Conservation (phyloP, 2,888 invertebrate species). For the Psylliodes chrysocephalus region DNA sequence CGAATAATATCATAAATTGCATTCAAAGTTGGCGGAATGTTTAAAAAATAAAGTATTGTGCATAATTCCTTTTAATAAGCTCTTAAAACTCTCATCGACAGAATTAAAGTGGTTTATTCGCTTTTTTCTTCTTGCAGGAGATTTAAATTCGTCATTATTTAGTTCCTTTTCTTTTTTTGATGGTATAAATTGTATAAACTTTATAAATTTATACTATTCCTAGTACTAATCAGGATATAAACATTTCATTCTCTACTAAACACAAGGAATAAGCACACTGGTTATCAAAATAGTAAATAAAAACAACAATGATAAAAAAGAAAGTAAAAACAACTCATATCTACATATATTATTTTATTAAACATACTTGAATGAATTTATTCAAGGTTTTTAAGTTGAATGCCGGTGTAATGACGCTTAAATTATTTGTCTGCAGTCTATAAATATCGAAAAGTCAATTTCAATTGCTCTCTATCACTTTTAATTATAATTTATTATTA, state of each 20-base stretch:
- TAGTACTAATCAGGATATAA: neutral
- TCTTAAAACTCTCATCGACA: no score
- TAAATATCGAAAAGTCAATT: slow-evolving; percentile 21
- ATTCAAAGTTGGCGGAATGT: no score
- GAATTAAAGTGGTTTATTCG: no score
- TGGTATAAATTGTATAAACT: slow-evolving; percentile 18
- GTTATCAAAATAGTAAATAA: neutral
- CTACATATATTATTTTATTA: neutral
- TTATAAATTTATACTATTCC: neutral
- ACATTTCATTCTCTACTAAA: neutral
- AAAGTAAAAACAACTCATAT: neutral
- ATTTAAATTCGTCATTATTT: no score
- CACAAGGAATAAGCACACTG: neutral
- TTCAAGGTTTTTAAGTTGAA: slow-evolving; percentile 3
- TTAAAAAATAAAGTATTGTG: no score
- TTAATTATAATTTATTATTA: slow-evolving; percentile 19
- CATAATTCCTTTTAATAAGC: no score
- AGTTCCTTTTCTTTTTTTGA: no score
- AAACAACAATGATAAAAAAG: neutral
- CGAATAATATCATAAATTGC: no score
- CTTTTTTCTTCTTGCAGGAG: no score
- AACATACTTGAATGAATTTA: slow-evolving; percentile 5
- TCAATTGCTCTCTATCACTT: slow-evolving; percentile 17
- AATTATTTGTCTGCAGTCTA: slow-evolving; percentile 15
- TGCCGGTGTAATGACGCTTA: slow-evolving; percentile 19